Conservation (phyloP, 2,888 invertebrate genomes). For the Cephonodes hylas region DNA sequence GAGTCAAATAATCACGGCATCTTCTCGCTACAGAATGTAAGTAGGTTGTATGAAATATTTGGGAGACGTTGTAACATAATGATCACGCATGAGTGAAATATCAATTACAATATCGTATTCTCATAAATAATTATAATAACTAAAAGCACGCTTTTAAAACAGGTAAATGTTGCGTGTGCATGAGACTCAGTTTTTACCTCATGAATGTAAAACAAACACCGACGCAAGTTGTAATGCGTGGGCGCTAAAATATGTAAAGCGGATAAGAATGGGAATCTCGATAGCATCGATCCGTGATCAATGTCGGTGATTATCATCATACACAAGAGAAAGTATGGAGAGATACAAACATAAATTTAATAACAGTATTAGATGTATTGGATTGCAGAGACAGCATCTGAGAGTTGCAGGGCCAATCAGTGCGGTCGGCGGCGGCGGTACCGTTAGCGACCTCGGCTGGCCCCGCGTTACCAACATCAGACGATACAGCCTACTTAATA, state of each 20-base stretch:
- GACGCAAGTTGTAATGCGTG: constrained; percentile 30
- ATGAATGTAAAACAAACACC: constrained; percentile 34
- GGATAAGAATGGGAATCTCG: constrained; percentile 52
- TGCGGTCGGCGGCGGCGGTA: constrained; percentile 49
- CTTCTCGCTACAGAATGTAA: constrained; percentile 9
- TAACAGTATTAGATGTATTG: constrained; percentile 77
- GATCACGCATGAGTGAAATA: too few relatives aligned
- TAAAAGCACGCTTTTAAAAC: too few relatives aligned
- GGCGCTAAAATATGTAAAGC: constrained; percentile 59
- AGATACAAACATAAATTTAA: constrained; percentile 70
- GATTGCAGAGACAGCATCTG: constrained; percentile 67
- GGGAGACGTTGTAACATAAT: too few relatives aligned
- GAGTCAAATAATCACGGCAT: not conserved
- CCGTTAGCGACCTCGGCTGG: constrained; percentile 61
- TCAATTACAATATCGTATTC: too few relatives aligned
- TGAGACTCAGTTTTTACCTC: constrained; percentile 4
- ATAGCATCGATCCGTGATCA: constrained; percentile 58
- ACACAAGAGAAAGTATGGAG: constrained; percentile 68
- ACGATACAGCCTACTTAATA: constrained; percentile 62
- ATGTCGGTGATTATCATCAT: constrained; percentile 63
- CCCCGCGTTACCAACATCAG: constrained; percentile 48
- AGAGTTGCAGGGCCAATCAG: constrained; percentile 66
- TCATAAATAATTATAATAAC: too few relatives aligned
- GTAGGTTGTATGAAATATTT: too few relatives aligned
- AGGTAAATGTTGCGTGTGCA: too few relatives aligned